Percentiles rank a stretch among this genome's conserved stretches.
Conservation (phyloP, 1,140 invertebrate genomes). For the Nomia melanderi region DNA sequence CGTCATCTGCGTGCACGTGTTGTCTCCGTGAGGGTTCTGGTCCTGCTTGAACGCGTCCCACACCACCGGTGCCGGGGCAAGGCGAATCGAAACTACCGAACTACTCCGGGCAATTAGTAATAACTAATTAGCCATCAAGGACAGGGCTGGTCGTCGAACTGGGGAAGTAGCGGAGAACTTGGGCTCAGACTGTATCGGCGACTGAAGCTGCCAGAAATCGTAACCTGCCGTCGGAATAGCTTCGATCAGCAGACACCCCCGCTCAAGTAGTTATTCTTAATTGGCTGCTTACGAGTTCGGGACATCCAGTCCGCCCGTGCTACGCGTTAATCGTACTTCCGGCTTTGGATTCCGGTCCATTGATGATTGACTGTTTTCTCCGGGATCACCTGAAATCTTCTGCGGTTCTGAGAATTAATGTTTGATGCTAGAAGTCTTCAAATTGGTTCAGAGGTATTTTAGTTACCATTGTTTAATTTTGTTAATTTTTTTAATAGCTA, state of each 20-base stretch:
- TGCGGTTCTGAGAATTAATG: too few relatives aligned
- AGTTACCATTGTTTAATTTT: too few relatives aligned
- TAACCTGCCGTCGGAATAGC: conserved; percentile 24
- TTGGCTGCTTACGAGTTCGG: conserved; percentile 27
- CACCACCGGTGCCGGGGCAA: not conserved
- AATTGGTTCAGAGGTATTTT: too few relatives aligned
- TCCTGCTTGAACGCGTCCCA: not conserved
- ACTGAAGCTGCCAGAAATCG: conserved; percentile 23
- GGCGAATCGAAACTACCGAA: conserved; percentile 62
- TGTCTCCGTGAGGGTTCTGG: conserved; percentile 19
- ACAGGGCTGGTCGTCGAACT: not conserved
- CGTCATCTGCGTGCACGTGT: not conserved
- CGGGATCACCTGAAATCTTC: too few relatives aligned
- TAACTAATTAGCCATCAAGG: conserved; percentile 65
- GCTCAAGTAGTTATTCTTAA: conserved; percentile 49
- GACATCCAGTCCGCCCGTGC: not conserved
- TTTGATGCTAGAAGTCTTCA: too few relatives aligned
- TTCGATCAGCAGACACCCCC: not conserved
- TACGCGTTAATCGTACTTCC: conserved; percentile 1
- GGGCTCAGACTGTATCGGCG: conserved; percentile 23
- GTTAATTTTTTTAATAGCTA: too few relatives aligned
- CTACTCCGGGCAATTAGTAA: conserved; percentile 65
- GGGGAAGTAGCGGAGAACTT: conserved; percentile 36
- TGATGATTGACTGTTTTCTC: not conserved
- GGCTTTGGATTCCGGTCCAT: too few relatives aligned